A percentile compares a stretch with the other conserved stretches of the same genome.
phyloP scores from a whole-genome alignment of 1,140 invertebrate genomes.

The Drosophila athabasca region DNA sequence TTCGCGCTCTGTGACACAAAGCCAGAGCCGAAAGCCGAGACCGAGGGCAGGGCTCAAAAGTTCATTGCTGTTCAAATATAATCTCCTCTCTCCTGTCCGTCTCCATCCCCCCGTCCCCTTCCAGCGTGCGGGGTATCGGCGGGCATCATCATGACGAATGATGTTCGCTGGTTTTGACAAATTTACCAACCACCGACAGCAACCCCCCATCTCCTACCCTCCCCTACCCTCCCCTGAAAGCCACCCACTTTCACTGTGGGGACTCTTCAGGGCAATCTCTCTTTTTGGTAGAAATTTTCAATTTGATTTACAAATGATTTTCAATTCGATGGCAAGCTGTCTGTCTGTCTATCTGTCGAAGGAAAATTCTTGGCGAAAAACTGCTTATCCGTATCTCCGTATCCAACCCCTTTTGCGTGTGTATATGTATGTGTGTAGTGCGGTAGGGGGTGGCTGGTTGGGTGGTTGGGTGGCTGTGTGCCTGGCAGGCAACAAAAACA shows the following conservation, averaged over 20 bases:
- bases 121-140: background rate
- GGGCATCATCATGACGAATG: conserved; percentile 58
- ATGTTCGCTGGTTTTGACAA: conserved; percentile 63
- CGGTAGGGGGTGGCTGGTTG: background rate
- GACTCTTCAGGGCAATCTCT: conserved; percentile 51
- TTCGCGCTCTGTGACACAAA: no score
- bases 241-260: background rate
- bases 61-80: conserved; percentile 51
- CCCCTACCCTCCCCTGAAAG: background rate
- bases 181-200: conserved; percentile 47
- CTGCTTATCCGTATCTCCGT: conserved; percentile 5
- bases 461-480: background rate
- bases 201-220: background rate
- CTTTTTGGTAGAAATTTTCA: conserved; percentile 48
- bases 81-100: conserved; percentile 16
- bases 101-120: no score
- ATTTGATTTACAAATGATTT: conserved; percentile 71
- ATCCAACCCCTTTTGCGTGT: conserved; percentile 15
- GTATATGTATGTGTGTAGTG: background rate
- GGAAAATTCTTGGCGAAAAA: conserved; percentile 11
- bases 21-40: no score
- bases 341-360: no score
- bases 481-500: conserved; percentile 32
- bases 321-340: conserved; percentile 38
- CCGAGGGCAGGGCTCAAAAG: conserved; percentile 25